Percentiles rank a stretch among this genome's conserved stretches.
Conservation (phyloP, 2,113 vertebrate genomes). For the human (Homo sapiens) region DNA sequence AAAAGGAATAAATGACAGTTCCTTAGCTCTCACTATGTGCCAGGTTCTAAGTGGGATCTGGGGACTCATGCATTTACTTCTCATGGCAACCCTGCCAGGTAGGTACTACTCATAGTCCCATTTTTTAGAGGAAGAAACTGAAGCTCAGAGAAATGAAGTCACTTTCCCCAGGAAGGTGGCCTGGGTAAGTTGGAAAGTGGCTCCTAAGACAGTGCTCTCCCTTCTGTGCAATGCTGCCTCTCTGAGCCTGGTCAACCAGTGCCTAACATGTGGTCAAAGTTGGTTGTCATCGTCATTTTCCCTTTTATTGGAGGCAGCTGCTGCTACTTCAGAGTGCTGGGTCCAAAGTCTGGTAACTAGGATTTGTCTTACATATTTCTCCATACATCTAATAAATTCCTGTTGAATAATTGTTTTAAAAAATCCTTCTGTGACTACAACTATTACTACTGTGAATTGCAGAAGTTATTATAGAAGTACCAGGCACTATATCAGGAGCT, state of each 20-base stretch:
- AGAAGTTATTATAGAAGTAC: background rate
- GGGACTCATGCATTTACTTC: background rate
- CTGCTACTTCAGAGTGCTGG: background rate
- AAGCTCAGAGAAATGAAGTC: background rate
- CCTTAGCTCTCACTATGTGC: background rate
- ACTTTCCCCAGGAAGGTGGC: background rate
- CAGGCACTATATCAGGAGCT: background rate
- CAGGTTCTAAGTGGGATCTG: background rate
- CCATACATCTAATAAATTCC: background rate
- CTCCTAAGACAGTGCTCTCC: background rate
- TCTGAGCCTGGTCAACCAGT: background rate
- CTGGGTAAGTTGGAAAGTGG: background rate
- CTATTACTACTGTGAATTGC: background rate
- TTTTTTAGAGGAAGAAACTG: background rate
- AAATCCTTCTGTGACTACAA: background rate
- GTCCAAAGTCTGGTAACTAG: background rate
- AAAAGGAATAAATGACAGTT: background rate
- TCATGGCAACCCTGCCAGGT: background rate
- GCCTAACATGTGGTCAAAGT: background rate
- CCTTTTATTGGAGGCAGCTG: background rate
- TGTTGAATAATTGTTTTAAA: background rate
- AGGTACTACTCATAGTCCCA: too few relatives aligned
- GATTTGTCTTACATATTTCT: background rate
- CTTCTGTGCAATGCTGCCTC: accelerated
- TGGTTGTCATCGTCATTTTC: background rate